Base-by-base conservation (phyloP, 2,888 invertebrate genomes). In the Vannuccia rotundouncinata region DNA sequence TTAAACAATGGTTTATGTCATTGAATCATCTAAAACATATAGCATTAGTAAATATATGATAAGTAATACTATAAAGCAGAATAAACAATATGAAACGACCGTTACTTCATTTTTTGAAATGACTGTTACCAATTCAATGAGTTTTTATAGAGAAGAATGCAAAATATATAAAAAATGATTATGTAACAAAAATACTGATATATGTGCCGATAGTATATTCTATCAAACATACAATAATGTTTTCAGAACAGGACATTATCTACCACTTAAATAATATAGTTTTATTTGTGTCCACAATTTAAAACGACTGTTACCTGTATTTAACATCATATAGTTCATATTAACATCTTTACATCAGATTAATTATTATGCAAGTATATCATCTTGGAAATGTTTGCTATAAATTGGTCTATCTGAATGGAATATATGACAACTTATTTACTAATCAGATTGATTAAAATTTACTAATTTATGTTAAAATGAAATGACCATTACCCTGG, bases 1-100 rank as follows among this genome's bases (percentile, higher is more conserved):
- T 66, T 66, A 66, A 22, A 66, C 25, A 66, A 66, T 66, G 66
- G 66, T 66, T 66, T 66, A 66, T 66, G 2, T 22, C 25, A 66
- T 66, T 66, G 2, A 66, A 66, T 45, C 45, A 10, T 45, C 45
- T 45, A 45, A 45, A 45, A 45, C 17, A 17, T 10, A 45, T 45
- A 45, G 5, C 17, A 17, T 45, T 45, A 45, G 45, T 45, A 45
- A 45, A 45, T 45, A 45, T 10, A 45, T 45, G 45, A 45, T 45
- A 45, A 10, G 45, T 45, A 45, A 45, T 45, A 45, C 45, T 45
- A 45, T 17, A 45, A 45, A 45, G 17, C 45, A n/a, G n/a, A 10
- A 45, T 17, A 45, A 45, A 45, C 45, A 45, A 45, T 45, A 45
- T 45, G 45, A n/a, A n/a, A n/a, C n/a, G n/a, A n/a, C n/a, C n/a